Base-by-base conservation (phyloP, 2,113 vertebrate species). In the Merops nubicus region DNA sequence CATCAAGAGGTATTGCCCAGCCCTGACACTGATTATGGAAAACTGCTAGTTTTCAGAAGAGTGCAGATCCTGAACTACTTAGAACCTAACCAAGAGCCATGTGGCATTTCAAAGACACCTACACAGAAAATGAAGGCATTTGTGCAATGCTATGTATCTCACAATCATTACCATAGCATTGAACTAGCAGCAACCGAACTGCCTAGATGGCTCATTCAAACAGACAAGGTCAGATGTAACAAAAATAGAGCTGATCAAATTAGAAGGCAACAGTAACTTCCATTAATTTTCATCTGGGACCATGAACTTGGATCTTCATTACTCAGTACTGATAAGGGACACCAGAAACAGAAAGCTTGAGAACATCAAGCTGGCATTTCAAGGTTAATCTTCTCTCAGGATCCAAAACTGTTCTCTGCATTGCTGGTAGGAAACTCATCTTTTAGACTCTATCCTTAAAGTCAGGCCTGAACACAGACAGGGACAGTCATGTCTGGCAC, bases 131-230 rank as follows among this genome's bases (percentile, higher is more conserved):
- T 1, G 0, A 72, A 43, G 59, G 26, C 20, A 73, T 73, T 40
- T 11, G 83, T 0, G 2, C 23, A 85, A 40, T 21, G 36, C 2
- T 20, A 28, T 2, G 4, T 60, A 42, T 28, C 25, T 83, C 42
- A 76, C 8, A 33, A 21, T 25, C 31, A 40, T 1, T 13, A 73
- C 28, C 40, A 64, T 1, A 36, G 57, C 9, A 1, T 0, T 47
- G 81, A 81, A 62, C 19, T 16, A 72, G 29, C 31, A 50, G 63
- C 25, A 74, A 88, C 15, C 29, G 56, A 79, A 59, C 9, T 1
- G 1, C 57, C 25, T 45, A 36, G 34, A 33, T 42, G 17, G 56
- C 60, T 89, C 33, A 34, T 31, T 70, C 69, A 45, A 70, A 76
- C 5, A 68, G n/a, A 50, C 16, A 50, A 53, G 48, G 38, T 51